Evolutionary conservation across 2,113 vertebrate species (phyloP), one percentile per base, ranked within the genome.

Genomic region (Pyrgilauda ruficollis): DNA sequence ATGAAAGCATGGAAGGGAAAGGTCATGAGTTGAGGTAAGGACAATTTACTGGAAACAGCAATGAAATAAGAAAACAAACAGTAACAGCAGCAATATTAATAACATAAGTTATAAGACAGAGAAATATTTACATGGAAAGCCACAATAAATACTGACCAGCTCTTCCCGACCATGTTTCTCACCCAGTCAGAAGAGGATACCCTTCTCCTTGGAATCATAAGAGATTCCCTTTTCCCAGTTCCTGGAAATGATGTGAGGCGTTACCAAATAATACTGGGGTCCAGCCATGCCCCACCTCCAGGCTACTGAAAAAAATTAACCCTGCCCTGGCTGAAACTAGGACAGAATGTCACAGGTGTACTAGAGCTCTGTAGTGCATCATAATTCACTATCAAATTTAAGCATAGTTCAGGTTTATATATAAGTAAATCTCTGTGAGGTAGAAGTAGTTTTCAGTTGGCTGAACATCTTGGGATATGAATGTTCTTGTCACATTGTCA

Each of bases 151-250:
- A 30, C 15, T 47, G 28, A 62, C 19, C 0, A 0, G 19, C 23
- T 69, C 33, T 53, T 78, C 27, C 39, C 0, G 0, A 16, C 10
- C 22, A 6, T 53, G 23, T 46, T 78, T 62, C 39, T 62, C 47
- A n/a, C 28, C 39, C 28, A 37, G 2, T 2, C 0, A 0, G 55
- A 62, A 53, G 46, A 69, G 33, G 39, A 62, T 0, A 0, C 7
- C 33, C 18, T 87, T 46, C 27, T 87, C 33, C 28, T 53, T n/a
- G n/a, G 47, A 78, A 62, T n/a, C 23, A 39, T 23, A 46, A 44
- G 11, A 69, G 12, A 28, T 22, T 69, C 23, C 13, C 47, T 62
- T 69, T 53, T 7, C 15, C 28, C 19, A 28, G n/a, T 15, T 47
- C 64, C 39, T 53, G 47, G 19, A 4, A 78, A 61, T 33, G 7